These are phyloP conservation scores for Martes martes DNA, from an alignment of 2,113 vertebrate species.

Conservation along the genomic window DNA sequence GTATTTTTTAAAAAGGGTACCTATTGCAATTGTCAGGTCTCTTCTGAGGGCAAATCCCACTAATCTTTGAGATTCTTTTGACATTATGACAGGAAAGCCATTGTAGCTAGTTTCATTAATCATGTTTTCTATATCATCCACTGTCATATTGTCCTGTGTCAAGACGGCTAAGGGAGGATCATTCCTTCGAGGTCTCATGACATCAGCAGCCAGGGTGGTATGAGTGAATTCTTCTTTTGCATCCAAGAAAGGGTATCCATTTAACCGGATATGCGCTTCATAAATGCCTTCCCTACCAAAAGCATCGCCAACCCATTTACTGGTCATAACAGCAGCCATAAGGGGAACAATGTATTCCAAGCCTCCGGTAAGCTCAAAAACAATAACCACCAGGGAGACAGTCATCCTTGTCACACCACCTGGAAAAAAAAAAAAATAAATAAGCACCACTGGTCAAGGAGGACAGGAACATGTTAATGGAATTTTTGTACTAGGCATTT, in stretches of 20 bases:
- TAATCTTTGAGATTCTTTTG: conserved; percentile 96
- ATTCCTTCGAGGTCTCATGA: conserved; percentile 94
- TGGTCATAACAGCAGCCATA: conserved; percentile 99
- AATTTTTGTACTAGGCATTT: neutral
- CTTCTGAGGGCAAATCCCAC: conserved; percentile 98
- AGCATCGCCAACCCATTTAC: conserved; percentile 99
- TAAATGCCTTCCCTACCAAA: conserved; percentile 99
- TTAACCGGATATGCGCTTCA: conserved; percentile 97
- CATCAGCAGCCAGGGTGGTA: conserved; percentile 94
- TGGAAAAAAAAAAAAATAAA: conserved; percentile 75
- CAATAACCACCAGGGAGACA: conserved; percentile 97
- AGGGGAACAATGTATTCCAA: conserved; percentile 98
- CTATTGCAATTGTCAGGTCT: conserved; percentile 98
- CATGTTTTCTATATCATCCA: conserved; percentile 93
- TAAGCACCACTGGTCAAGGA: neutral
- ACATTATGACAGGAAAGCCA: conserved; percentile 98
- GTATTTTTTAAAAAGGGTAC: conserved; percentile 77
- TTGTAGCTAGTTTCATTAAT: conserved; percentile 98
- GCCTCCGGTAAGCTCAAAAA: conserved; percentile 97
- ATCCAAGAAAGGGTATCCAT: conserved; percentile 98
- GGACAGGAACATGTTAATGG: neutral
- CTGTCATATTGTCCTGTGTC: conserved; percentile 97
- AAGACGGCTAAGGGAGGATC: conserved; percentile 95
- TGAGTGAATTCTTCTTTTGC: conserved; percentile 99
- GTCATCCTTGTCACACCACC: conserved; percentile 99